These are phyloP conservation scores for Brachypalpus laphriformis DNA, from an alignment of 2,888 invertebrate species.

Conservation along the genomic window DNA sequence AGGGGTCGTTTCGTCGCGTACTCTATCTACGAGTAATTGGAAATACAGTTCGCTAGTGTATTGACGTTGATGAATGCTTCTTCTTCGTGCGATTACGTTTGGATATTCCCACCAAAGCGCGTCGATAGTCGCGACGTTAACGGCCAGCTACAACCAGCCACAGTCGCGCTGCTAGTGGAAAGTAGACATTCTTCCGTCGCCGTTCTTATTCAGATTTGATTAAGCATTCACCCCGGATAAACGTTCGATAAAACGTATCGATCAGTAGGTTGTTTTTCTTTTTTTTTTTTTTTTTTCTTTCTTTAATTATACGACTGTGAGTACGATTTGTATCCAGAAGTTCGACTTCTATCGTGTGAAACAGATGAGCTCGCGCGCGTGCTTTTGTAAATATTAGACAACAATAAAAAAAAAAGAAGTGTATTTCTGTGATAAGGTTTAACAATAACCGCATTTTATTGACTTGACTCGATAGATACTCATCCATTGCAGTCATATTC, in stretches of 20 bases:
- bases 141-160: constrained; percentile 7
- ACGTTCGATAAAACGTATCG: constrained; percentile 59
- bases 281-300: background rate
- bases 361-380: constrained; percentile 13
- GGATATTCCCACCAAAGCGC: constrained; percentile 37
- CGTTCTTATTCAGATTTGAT: constrained; percentile 61
- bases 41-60: constrained; percentile 5
- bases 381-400: constrained; percentile 6
- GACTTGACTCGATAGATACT: constrained; percentile 35
- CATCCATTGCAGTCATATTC: constrained; percentile 37
- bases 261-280: constrained; percentile 28
- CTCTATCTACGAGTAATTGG: constrained; percentile 23
- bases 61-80: constrained; percentile 50
- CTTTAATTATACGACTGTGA: background rate
- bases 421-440: constrained; percentile 46
- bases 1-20: constrained; percentile 28
- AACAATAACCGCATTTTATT: constrained; percentile 38
- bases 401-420: background rate
- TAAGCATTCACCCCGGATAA: constrained; percentile 69
- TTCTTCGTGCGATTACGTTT: constrained; percentile 27
- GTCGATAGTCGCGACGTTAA: constrained; percentile 37
- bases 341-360: background rate
- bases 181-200: constrained; percentile 32
- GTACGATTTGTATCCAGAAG: constrained; percentile 1
- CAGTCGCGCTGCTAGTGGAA: constrained; percentile 8